Base-by-base conservation (phyloP, 2,888 invertebrate genomes). In the Dendrolimus houi region DNA sequence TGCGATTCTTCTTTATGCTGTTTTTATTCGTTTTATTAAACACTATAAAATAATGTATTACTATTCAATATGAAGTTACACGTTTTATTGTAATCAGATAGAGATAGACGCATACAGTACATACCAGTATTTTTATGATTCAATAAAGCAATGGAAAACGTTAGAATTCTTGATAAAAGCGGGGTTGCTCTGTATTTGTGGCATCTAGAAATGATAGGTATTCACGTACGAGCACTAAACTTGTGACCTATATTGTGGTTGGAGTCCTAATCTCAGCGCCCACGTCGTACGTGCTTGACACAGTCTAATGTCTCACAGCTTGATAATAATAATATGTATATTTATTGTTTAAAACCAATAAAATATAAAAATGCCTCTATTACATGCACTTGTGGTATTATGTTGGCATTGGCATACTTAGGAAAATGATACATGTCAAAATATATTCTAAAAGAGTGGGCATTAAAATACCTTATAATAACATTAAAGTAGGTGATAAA, bases 231-330 rank as follows among this genome's bases (percentile, higher is more conserved):
- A 60, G 62, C 62, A 66, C 62, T 71, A 73, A 68, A 67, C 67
- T 61, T 66, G 67, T 77, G 79, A 77, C 78, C 79, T 65, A 79
- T 76, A 75, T 76, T 65, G 62, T 64, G 62, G 63, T 60, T 65
- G 47, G 12, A 47, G 66, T 70, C 70, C 74, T 75, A 75, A 77
- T 82, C 76, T 78, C 72, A 64, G 65, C 79, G 64, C 81, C 81
- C 78, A 83, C 82, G 75, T 71, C 60, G 60, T 65, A 70, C 68
- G 71, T 69, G 76, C 69, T 64, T 71, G 29, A 29, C 61, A 13
- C 47, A 52, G 59, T 62, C 53, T 68, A 70, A 72, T 67, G 68
- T 60, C 67, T 62, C 55, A 40, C 47, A 12, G 47, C 6, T 47
- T 47, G 47, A 47, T 47, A 47, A 62, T 6, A 6, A 29, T 29